A percentile compares a stretch with the other conserved stretches of the same genome.
These are phyloP conservation scores for Odontomachus brunneus DNA, from an alignment of 1,140 invertebrate species.

Conservation along the genomic window DNA sequence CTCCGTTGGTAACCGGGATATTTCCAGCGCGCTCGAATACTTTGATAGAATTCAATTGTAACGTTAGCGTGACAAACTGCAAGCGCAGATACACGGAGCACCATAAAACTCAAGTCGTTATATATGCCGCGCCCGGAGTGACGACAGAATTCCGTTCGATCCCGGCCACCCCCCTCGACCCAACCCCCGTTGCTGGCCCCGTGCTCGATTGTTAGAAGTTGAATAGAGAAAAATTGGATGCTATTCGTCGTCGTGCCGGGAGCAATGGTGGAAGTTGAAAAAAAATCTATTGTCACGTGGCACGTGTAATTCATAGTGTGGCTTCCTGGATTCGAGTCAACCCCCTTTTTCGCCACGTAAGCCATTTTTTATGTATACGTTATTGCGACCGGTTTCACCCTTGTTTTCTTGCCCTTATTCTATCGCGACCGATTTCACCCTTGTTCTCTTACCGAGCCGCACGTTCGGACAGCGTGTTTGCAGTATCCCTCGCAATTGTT, in stretches of 20 bases:
- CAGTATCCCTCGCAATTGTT: conserved; percentile 6
- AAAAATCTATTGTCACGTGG: conserved; percentile 70
- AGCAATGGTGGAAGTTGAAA: conserved; percentile 57
- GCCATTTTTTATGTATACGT: conserved; percentile 64
- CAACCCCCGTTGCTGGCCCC: conserved; percentile 18
- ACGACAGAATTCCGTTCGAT: conserved; percentile 72
- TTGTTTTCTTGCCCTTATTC: too few species aligned
- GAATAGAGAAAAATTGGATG: conserved; percentile 76
- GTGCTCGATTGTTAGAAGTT: conserved; percentile 68
- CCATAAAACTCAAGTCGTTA: conserved; percentile 61
- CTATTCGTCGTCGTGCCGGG: conserved; percentile 58
- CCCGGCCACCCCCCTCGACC: conserved; percentile 28
- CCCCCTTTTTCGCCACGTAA: conserved; percentile 33
- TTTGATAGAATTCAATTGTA: conserved; percentile 42
- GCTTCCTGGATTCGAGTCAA: conserved; percentile 62
- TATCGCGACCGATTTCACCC: conserved; percentile 47
- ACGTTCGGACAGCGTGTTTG: conserved; percentile 13
- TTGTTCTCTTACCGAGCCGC: conserved; percentile 3
- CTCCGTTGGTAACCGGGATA: conserved; percentile 10
- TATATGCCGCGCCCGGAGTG: conserved; percentile 61
- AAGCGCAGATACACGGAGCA: conserved; percentile 6
- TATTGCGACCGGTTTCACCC: conserved; percentile 49
- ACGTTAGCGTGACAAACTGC: conserved; percentile 55
- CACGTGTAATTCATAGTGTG: conserved; percentile 76
- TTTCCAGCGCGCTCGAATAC: background rate